Base-by-base conservation (phyloP, 2,888 invertebrate species). In the Temnothorax unifasciatus region DNA sequence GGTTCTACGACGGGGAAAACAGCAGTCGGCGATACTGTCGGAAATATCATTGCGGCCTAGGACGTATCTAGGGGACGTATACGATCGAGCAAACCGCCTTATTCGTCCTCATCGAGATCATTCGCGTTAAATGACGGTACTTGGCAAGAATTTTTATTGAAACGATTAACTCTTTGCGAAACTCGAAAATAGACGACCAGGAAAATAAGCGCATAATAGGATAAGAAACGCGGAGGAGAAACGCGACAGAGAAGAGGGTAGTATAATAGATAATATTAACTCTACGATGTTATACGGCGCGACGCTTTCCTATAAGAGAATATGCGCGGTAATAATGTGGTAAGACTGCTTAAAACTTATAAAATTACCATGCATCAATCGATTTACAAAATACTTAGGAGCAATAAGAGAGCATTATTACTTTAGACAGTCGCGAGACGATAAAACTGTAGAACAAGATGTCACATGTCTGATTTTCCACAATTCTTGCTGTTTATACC, bases 11-110 rank as follows among this genome's bases (percentile, higher is more conserved):
- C 25, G 34, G 3, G 13, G 69, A 79, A 59, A 34, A 47, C 18
- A 13, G 38, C 73, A 66, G 34, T 61, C 74, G 64, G 73, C 79
- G 82, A 82, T 79, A 79, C 50, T 57, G 83, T 75, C 63, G 81
- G 81, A 81, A 85, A 85, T 83, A 83, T 84, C 81, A 34, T 29
- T 15, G 69, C 34, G 50, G 9, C 25, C 69, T 61, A n/a, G 13
- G 34, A 71, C 38, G 9, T 64, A 15, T 52, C 44, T 44, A 11
- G 34, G 34, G 34, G 54, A 64, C 25, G n/a, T 69, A 68, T 41
- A 68, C 71, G 38, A 71, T 71, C 47, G 38, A 41, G 50, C 44
- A 18, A 47, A 71, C 21, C 34, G 18, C 13, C 47, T 34, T 21
- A 34, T 79, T 59, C 44, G 9, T 47, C 18, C 18, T 29, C 59